Evolutionary conservation across 2,888 invertebrate species (phyloP).

Genomic region (Scaptomyza tumidula): DNA sequence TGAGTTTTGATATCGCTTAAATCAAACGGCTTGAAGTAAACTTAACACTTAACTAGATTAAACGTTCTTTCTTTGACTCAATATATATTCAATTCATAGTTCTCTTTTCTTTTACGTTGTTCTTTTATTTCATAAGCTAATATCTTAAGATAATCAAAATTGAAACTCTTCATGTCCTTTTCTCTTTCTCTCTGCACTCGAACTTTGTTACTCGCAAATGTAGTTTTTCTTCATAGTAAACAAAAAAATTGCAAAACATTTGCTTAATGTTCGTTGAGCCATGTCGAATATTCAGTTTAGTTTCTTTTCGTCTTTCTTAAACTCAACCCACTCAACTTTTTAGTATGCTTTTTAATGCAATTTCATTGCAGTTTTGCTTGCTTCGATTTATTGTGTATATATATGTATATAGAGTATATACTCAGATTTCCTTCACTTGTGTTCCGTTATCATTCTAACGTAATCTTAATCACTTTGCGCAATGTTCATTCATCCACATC

Average conservation of each 20-base stretch:
- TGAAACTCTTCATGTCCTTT: conserved; percentile 8
- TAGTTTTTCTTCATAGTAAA: conserved; percentile 7
- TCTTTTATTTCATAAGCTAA: background rate
- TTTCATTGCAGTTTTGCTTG: conserved; percentile 55
- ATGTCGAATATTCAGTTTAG: conserved; percentile 22
- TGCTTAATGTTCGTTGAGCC: conserved; percentile 40
- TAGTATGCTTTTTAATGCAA: conserved; percentile 55
- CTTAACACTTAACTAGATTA: background rate
- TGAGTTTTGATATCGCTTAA: background rate
- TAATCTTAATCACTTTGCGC: conserved; percentile 83
- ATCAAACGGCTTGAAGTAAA: background rate
- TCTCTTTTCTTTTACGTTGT: no score
- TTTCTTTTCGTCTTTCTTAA: background rate
- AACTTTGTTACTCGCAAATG: conserved; percentile 7
- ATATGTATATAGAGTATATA: background rate
- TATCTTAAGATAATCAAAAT: background rate
- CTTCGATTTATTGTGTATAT: conserved; percentile 61
- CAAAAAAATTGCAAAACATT: conserved; percentile 27
- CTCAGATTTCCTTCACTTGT: conserved; percentile 28
- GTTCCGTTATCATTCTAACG: conserved; percentile 75
- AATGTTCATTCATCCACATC: conserved; percentile 83
- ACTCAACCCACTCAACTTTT: conserved; percentile 33
- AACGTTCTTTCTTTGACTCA: background rate
- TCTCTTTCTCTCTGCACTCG: background rate
- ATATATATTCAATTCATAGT: background rate